Percentiles rank a stretch among this genome's conserved stretches.
Evolutionary conservation across 2,888 invertebrate species (phyloP).

Genomic region (Pristionchus mayeri): DNA sequence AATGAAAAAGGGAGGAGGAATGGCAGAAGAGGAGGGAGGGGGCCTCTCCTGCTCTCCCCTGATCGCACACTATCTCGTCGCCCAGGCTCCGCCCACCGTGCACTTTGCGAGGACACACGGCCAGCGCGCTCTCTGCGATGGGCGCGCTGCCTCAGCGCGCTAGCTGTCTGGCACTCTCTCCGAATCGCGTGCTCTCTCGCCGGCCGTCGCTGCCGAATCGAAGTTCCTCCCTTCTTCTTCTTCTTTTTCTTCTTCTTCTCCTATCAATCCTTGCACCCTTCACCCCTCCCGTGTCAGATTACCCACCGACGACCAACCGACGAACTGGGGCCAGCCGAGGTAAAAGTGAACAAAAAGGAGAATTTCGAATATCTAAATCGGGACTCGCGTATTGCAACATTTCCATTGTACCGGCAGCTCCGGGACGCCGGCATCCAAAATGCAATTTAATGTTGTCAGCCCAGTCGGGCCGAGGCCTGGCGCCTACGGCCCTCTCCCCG

Average conservation of each 20-base stretch:
- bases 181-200: not conserved
- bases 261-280: constrained; percentile 27
- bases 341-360: not conserved
- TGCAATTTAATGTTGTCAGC: constrained; percentile 9
- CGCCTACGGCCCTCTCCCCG: not conserved
- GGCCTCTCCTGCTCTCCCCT: not conserved
- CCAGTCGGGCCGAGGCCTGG: not conserved
- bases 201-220: not conserved
- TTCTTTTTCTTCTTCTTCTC: no score
- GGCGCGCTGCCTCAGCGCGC: not conserved
- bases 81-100: not conserved
- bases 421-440: not conserved
- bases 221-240: not conserved
- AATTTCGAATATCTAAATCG: not conserved
- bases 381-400: not conserved
- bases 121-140: not conserved
- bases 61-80: constrained; percentile 39
- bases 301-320: no score
- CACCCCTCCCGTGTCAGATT: not conserved
- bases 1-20: constrained; percentile 41
- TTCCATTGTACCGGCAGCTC: not conserved
- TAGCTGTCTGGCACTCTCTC: not conserved
- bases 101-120: constrained; percentile 24
- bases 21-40: not conserved
- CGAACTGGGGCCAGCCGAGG: not conserved